These are phyloP conservation scores for Saimiri boliviensis DNA, from an alignment of 2,113 vertebrate genomes.

Conservation along the genomic window DNA sequence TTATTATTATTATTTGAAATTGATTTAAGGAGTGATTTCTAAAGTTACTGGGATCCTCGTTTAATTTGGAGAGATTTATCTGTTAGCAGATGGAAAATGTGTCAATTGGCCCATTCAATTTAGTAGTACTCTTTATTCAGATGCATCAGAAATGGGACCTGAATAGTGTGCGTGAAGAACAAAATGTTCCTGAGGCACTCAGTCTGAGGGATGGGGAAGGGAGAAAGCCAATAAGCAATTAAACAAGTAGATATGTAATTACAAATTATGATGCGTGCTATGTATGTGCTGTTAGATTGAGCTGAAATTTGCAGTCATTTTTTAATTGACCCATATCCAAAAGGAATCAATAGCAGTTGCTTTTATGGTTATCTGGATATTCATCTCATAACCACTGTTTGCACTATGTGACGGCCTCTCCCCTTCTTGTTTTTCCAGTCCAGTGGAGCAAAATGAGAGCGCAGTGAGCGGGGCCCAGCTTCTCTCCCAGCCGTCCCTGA, in stretches of 20 bases:
- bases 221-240: slow-evolving; percentile 9
- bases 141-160: slow-evolving; percentile 16
- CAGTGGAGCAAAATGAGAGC: slow-evolving; percentile 83
- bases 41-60: slow-evolving; percentile 26
- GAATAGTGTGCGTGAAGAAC: not conserved
- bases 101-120: slow-evolving; percentile 43
- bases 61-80: slow-evolving; percentile 50
- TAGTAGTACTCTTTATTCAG: slow-evolving; percentile 15
- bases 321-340: slow-evolving; percentile 51
- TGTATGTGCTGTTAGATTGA: not conserved
- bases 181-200: not conserved
- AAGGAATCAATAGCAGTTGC: not conserved
- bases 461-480: slow-evolving; percentile 81
- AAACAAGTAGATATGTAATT: slow-evolving; percentile 47
- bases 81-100: slow-evolving; percentile 54
- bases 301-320: slow-evolving; percentile 31
- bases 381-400: not conserved
- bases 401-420: not conserved
- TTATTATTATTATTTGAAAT: not conserved
- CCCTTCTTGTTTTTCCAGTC: slow-evolving; percentile 75
- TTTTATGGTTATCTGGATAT: not conserved
- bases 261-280: not conserved
- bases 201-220: not conserved
- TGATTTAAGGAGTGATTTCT: slow-evolving; percentile 25
- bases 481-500: slow-evolving; percentile 68